Percentiles rank a stretch among this genome's conserved stretches.
phyloP scores from a whole-genome alignment of 2,888 invertebrate genomes.

The Antheraea yamamai region DNA sequence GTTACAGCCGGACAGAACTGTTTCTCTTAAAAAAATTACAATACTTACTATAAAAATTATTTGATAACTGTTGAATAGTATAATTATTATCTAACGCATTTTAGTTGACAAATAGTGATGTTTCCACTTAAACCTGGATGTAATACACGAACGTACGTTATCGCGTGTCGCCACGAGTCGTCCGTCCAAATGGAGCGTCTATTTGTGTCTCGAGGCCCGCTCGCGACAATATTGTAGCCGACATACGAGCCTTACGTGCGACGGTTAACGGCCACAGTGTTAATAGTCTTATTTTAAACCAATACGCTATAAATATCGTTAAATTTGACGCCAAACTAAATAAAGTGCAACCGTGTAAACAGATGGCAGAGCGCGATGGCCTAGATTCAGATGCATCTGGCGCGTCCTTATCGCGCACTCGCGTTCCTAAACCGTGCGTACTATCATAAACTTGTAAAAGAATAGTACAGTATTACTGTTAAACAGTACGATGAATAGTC shows the following conservation, averaged over 20 bases:
- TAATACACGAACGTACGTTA: slow-evolving; percentile 69
- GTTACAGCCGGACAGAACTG: background rate
- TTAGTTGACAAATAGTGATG: slow-evolving; percentile 28
- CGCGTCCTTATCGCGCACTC: slow-evolving; percentile 55
- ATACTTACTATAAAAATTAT: slow-evolving; percentile 20
- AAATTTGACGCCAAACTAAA: slow-evolving; percentile 34
- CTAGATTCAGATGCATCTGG: slow-evolving; percentile 73
- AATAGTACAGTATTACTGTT: slow-evolving; percentile 8
- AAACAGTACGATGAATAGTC: slow-evolving; percentile 55
- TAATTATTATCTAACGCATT: background rate
- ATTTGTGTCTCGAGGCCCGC: slow-evolving; percentile 79
- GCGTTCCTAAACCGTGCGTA: slow-evolving; percentile 33
- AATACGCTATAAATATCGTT: slow-evolving; percentile 21
- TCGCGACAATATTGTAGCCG: slow-evolving; percentile 74
- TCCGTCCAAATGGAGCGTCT: slow-evolving; percentile 78
- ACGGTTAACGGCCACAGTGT: slow-evolving; percentile 52
- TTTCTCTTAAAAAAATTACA: slow-evolving; percentile 10
- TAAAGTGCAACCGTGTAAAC: slow-evolving; percentile 57
- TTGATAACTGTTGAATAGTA: slow-evolving; percentile 1
- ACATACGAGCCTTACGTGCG: slow-evolving; percentile 64
- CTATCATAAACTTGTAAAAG: slow-evolving; percentile 35
- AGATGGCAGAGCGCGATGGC: slow-evolving; percentile 68
- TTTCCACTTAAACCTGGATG: slow-evolving; percentile 51
- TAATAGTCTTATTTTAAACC: slow-evolving; percentile 43
- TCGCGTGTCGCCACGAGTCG: slow-evolving; percentile 72